These are phyloP conservation scores for Calameuta pallipes DNA, from an alignment of 2,888 invertebrate species.

Conservation along the genomic window DNA sequence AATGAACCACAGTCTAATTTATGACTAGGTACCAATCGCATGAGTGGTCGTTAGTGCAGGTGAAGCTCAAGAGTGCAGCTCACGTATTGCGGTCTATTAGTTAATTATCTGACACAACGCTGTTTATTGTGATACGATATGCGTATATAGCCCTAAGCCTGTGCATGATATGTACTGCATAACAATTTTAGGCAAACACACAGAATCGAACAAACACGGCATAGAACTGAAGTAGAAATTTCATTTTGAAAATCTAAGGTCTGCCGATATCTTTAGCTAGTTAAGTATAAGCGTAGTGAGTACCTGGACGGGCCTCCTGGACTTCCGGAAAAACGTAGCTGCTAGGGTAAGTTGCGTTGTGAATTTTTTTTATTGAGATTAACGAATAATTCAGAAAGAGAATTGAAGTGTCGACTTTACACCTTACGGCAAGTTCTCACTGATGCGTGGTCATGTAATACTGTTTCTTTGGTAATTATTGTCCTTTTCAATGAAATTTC, in stretches of 20 bases:
- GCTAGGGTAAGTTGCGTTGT: neutral
- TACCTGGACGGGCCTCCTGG: neutral
- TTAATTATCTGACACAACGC: conserved; percentile 43
- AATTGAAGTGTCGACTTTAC: neutral
- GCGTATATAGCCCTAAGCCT: neutral
- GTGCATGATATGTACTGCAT: conserved; percentile 9
- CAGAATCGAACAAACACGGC: neutral
- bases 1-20: conserved; percentile 37
- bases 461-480: too few species aligned
- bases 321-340: neutral
- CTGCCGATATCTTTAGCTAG: neutral
- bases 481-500: neutral
- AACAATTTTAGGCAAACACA: conserved; percentile 16
- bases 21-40: conserved; percentile 30
- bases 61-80: conserved; percentile 22
- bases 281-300: too few species aligned
- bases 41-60: conserved; percentile 15
- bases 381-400: neutral
- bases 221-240: neutral
- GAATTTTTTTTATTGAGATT: neutral
- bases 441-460: neutral
- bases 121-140: conserved; percentile 40
- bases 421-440: neutral
- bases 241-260: neutral
- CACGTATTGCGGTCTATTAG: conserved; percentile 41